Base-by-base conservation (phyloP, 2,113 vertebrate species). In the Perca schrenkii region DNA sequence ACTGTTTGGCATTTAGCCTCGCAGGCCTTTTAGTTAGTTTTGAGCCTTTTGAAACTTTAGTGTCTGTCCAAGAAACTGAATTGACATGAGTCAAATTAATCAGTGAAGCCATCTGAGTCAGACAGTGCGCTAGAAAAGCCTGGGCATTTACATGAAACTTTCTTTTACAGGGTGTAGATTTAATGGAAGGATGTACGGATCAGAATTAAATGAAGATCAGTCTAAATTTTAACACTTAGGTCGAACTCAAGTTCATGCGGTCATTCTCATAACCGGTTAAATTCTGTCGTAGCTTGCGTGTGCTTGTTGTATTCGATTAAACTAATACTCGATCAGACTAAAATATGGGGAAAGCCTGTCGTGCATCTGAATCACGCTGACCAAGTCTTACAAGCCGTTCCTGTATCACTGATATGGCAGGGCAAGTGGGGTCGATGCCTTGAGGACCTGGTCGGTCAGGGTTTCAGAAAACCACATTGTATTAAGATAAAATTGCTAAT, bases 401-500 rank as follows among this genome's bases (percentile, higher is more conserved):
- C 36, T 50, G 64, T 54, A 2, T 60, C 46, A 21, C 68, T 13
- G 19, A 56, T 4, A 3, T 56, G 17, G 58, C 34, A 8, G 15
- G 65, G 21, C 0, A 28, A 1, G 15, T 61, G 52, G 11, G 25
- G 36, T 46, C 1, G 3, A 8, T 4, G 43, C 36, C 22, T 47
- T 1, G 0, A 22, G 62, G 19, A 17, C 8, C 25, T 22, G 3
- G 0, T 15, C 43, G 8, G 54, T 64, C 53, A 64, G 14, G 10
- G 17, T 64, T 16, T 60, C 52, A 13, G 12, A 47, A 58, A 52
- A 22, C 22, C 8, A 4, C 22, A 34, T 56, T 57, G 8, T 15
- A 0, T 3, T 1, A 0, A 54, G 19, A 25, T n/a, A 15, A 1
- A 36, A n/a, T 10, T 28, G 0, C 16, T 8, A n/a, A 31, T 13